Base-by-base conservation (phyloP, 2,797 vertebrate genomes). In the Choloepus didactylus region DNA sequence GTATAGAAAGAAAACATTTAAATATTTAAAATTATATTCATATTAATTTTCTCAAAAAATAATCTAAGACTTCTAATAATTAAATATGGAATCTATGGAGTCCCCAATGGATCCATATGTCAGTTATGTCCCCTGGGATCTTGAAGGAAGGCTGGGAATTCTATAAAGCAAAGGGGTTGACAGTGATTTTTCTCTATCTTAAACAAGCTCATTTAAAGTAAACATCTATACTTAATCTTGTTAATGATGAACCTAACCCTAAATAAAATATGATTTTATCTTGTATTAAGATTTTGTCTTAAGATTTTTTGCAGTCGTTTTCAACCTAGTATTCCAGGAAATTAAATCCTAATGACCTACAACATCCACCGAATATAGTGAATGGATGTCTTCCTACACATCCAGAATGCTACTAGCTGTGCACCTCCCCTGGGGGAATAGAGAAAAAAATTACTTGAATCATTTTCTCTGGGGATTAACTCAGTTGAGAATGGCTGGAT, bases 341-440 rank as follows among this genome's bases (percentile, higher is more conserved):
- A 86, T 92, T 72, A 92, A 95, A 27, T 79, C 15, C 75, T 87
- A 90, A 83, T 69, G 31, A 67, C 69, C 31, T 81, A 90, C 93
- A 84, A 29, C 66, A 96, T 56, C 46, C 23, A 72, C 21, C 49
- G 12, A 89, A 29, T 44, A 11, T 87, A 94, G 88, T 73, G 56
- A 3, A 83, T 18, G 83, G 21, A 29, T 44, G 80, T 96, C 29
- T 91, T 11, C 19, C 31, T 59, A 9, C 60, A 25, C 38, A 38
- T 73, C 62, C 51, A 81, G 25, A 90, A 88, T 69, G 38, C 23
- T 49, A n/a, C 19, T 62, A 44, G 38, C 23, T 51, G 10, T 64
- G 82, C 19, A 21, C n/a, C 66, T 90, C 73, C 49, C 60, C n/a
- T 6, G 9, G 9, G 91, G 2, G n/a, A 81, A 87, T 84, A 69